A percentile compares a stretch with the other conserved stretches of the same genome.
These are phyloP conservation scores for Nasonia oneida DNA, from an alignment of 2,888 invertebrate species.

Conservation along the genomic window DNA sequence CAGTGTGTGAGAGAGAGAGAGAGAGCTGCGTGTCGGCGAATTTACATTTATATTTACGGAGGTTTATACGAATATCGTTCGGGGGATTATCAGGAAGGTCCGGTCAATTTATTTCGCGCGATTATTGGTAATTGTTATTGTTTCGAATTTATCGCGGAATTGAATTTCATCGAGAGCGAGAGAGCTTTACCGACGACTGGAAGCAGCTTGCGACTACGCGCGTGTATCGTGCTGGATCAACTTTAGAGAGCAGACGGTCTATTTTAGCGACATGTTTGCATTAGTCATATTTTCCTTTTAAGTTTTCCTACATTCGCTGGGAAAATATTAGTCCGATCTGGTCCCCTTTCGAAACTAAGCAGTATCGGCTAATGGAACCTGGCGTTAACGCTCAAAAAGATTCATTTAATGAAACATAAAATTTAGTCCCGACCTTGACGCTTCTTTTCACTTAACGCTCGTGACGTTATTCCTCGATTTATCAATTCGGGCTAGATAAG, in stretches of 20 bases:
- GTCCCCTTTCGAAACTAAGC: background rate
- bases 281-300: conserved; percentile 22
- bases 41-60: conserved; percentile 8
- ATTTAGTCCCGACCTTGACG: background rate
- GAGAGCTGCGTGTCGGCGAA: background rate
- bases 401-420: too few relatives aligned
- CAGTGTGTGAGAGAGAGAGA: background rate
- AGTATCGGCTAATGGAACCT: background rate
- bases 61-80: background rate
- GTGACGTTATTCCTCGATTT: background rate
- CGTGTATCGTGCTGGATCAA: background rate
- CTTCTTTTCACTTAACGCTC: background rate
- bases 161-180: background rate
- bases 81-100: background rate
- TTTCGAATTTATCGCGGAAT: background rate
- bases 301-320: background rate
- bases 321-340: background rate
- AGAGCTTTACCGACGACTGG: background rate
- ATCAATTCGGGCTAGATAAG: background rate
- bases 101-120: background rate
- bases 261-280: background rate
- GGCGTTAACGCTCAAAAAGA: too few relatives aligned
- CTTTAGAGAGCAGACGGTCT: background rate
- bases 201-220: background rate
- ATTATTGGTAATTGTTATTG: background rate